A percentile compares a stretch with the other conserved stretches of the same genome.
These are phyloP conservation scores for Astreopora myriophthalma DNA, from an alignment of 64 coral and sea anemone genomes.

Conservation along the genomic window DNA sequence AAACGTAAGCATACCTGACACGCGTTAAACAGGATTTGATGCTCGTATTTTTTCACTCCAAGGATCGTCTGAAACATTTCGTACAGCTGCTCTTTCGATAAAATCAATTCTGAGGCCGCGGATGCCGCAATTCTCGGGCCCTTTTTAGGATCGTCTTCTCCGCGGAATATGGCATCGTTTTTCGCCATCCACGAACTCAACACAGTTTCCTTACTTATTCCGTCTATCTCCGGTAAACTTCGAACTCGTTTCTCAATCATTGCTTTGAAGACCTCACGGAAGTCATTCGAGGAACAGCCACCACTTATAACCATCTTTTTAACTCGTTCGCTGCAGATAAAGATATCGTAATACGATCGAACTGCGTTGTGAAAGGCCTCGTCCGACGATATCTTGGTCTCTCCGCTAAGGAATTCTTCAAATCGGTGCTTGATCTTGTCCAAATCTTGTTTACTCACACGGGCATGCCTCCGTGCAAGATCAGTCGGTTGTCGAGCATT, in stretches of 20 bases:
- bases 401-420: conserved; percentile 75
- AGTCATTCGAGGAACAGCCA: conserved; percentile 90
- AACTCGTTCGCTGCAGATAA: conserved; percentile 90
- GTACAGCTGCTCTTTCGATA: conserved; percentile 97
- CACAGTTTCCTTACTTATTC: conserved; percentile 92
- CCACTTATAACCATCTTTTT: conserved; percentile 89
- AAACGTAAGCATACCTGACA: conserved; percentile 79
- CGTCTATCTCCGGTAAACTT: conserved; percentile 81
- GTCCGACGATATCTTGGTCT: conserved; percentile 86
- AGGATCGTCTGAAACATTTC: conserved; percentile 98
- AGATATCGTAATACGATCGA: conserved; percentile 82
- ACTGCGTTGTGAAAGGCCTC: conserved; percentile 90
- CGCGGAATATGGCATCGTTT: conserved; percentile 94
- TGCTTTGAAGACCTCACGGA: conserved; percentile 92
- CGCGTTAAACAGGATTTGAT: conserved; percentile 92
- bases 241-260: conserved; percentile 96
- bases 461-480: conserved; percentile 79
- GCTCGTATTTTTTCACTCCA: conserved; percentile 92
- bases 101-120: conserved; percentile 80
- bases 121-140: conserved; percentile 68
- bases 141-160: conserved; percentile 84
- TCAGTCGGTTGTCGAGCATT: conserved; percentile 97
- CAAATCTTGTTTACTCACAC: conserved; percentile 84
- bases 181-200: conserved; percentile 95
- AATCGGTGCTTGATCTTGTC: conserved; percentile 84